phyloP scores from a whole-genome alignment of 2,113 vertebrate species.

The Pseudopodoces humilis region DNA sequence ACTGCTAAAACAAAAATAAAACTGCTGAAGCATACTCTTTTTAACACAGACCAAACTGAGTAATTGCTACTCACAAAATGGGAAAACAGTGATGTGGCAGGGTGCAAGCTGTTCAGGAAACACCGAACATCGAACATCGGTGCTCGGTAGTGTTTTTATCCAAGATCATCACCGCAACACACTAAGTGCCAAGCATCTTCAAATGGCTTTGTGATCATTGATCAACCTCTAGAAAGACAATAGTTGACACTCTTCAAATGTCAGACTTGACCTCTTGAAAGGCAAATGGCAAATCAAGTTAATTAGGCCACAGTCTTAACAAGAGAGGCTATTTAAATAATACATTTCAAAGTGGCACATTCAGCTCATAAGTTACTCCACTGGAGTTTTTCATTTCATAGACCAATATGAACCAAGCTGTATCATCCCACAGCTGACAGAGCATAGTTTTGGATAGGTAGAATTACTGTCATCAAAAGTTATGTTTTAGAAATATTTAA shows the following conservation, averaged over 20 bases:
- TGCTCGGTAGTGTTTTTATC: neutral
- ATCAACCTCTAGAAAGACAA: neutral
- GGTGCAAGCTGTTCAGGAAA: neutral
- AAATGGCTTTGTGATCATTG: neutral
- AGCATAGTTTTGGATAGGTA: neutral
- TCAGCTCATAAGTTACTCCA: neutral
- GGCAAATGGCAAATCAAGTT: neutral
- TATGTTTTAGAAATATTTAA: neutral
- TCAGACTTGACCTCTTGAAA: neutral
- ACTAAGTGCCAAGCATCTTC: neutral
- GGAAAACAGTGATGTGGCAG: neutral
- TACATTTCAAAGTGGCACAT: neutral
- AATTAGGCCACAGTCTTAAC: neutral
- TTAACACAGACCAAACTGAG: neutral
- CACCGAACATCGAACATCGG: neutral
- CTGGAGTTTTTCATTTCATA: neutral
- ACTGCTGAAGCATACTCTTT: neutral
- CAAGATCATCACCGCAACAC: neutral
- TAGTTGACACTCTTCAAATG: neutral
- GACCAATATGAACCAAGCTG: neutral
- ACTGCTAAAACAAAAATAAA: conserved; percentile 15
- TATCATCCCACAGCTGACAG: neutral
- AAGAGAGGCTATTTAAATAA: neutral
- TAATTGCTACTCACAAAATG: neutral
- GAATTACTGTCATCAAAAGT: neutral